Evolutionary conservation across 2,113 vertebrate genomes (phyloP), one percentile per base, ranked within the genome.

Genomic region (Gymnogyps californianus): DNA sequence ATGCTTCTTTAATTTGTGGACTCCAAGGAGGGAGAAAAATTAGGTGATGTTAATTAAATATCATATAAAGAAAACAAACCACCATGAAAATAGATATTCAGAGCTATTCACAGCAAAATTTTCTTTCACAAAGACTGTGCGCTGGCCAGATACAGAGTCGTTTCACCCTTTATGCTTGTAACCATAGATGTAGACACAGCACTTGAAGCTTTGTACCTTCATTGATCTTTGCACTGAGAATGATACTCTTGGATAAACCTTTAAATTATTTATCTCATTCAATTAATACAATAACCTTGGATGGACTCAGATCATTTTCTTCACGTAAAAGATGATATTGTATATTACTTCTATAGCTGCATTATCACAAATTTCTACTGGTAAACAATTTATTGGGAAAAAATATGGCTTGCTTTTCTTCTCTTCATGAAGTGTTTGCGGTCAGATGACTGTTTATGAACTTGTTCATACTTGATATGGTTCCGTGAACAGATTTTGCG

Each of bases 401-500:
- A 95, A 82, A 69, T 57, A 52, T 4, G 1, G 2, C 31, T 85
- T 64, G 51, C 16, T 91, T 89, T 66, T 78, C 75, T 62, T 80
- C 38, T 89, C 40, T 82, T 89, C 51, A 14, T 89, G 11, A 85
- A 93, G 78, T 89, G 6, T 81, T 93, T 97, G 70, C 62, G 61
- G 62, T 80, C 61, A 94, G 90, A 93, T 93, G 74, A 81, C 44
- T 55, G 25, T 83, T 95, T 88, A 74, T 93, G 66, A 83, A 54
- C 95, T 94, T 94, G 42, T 89, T 92, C 86, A 34, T 89, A 57
- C 65, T 67, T 61, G 44, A 32, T 92, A 38, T 10, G 34, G 72
- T 92, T 95, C 19, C 4, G 52, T 70, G 92, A 93, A 93, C 86
- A 95, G 90, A 89, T 92, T 96, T 93, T 92, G 58, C 11, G 6